A percentile compares a stretch with the other conserved stretches of the same genome.
phyloP scores from a whole-genome alignment of 1,140 invertebrate species.

The Octopus bimaculoides region DNA sequence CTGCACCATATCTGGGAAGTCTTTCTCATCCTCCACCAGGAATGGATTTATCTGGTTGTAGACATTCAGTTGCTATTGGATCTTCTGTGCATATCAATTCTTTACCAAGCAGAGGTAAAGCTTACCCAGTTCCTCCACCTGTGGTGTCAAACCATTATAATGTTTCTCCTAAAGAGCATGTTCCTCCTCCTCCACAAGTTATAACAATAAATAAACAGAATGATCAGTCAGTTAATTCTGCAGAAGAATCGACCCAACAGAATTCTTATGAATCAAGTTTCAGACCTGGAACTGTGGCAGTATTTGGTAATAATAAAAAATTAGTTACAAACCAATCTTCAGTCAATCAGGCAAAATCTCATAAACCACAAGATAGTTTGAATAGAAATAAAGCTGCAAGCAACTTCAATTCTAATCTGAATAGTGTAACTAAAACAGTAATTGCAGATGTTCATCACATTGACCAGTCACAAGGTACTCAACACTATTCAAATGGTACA shows the following conservation, averaged over 20 bases:
- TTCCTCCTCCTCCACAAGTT: conserved; percentile 43
- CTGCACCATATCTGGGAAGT: conserved; percentile 16
- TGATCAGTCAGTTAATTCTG: conserved; percentile 10
- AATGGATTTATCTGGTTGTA: background rate
- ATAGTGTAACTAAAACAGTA: background rate
- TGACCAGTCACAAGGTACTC: too few relatives aligned
- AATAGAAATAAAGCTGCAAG: background rate
- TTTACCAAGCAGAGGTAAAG: conserved; percentile 7
- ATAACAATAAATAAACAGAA: conserved; percentile 40
- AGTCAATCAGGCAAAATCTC: conserved; percentile 30
- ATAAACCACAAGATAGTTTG: conserved; percentile 24
- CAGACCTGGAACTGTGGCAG: conserved; percentile 45
- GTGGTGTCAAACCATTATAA: background rate
- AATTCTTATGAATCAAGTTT: conserved; percentile 51
- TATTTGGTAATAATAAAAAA: background rate
- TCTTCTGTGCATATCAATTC: background rate
- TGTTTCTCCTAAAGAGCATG: conserved; percentile 27
- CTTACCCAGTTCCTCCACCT: conserved; percentile 24
- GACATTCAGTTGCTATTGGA: background rate
- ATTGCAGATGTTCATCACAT: too few relatives aligned
- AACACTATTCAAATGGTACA: background rate
- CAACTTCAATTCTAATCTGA: background rate
- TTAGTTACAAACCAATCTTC: conserved; percentile 8
- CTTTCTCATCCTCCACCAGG: background rate
- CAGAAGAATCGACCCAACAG: background rate